Conservation (phyloP, 2,113 vertebrate species). For the Centropristis striata region DNA sequence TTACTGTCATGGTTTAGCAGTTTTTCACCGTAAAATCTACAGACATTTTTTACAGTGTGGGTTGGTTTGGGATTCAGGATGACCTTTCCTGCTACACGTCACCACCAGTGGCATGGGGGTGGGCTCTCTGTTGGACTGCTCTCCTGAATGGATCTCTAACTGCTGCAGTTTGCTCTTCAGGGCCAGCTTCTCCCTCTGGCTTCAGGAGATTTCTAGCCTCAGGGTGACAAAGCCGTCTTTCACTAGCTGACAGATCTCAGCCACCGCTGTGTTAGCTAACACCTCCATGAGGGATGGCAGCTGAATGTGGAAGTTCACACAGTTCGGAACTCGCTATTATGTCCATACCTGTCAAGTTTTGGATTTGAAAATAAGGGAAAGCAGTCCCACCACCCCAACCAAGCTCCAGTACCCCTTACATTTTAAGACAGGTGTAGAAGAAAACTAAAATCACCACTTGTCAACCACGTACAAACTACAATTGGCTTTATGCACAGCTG, state of each 20-base stretch:
- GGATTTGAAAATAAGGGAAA: no score
- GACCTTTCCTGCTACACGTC: conserved; percentile 16
- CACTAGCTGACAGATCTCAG: conserved; percentile 59
- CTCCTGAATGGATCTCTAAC: conserved; percentile 18
- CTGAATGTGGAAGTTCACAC: conserved; percentile 37
- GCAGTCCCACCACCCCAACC: no score
- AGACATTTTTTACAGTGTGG: no score
- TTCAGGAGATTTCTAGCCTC: conserved; percentile 47
- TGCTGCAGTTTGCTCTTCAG: conserved; percentile 43
- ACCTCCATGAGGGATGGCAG: conserved; percentile 64
- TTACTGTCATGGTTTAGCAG: no score
- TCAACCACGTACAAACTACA: no score
- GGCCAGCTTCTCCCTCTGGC: conserved; percentile 50
- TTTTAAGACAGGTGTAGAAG: no score
- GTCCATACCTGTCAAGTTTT: no score
- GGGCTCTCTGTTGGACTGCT: neutral
- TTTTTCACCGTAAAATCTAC: no score
- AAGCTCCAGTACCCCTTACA: no score
- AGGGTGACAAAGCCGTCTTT: conserved; percentile 49
- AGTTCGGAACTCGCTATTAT: no score
- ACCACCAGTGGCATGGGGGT: neutral
- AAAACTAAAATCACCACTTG: no score
- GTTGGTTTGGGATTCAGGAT: neutral
- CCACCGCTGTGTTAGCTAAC: conserved; percentile 54
- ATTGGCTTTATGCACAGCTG: no score